phyloP scores from a whole-genome alignment of 1,140 invertebrate species.

The Danaus melanippus region DNA sequence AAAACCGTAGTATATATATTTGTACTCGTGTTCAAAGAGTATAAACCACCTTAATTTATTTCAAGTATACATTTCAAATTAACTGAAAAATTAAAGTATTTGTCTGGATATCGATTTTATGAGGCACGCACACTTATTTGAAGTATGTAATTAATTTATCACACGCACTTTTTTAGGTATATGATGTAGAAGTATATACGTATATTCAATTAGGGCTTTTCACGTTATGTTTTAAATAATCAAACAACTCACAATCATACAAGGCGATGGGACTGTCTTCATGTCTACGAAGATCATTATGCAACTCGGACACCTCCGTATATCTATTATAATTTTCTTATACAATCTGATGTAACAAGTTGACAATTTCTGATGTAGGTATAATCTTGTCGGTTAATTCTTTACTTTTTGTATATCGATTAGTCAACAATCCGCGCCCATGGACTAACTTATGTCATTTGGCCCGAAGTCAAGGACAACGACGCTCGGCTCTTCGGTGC shows the following conservation, averaged over 20 bases:
- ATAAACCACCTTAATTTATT: slow-evolving; percentile 7
- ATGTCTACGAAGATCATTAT: too few relatives aligned
- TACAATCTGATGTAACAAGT: too few relatives aligned
- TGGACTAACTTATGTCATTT: slow-evolving; percentile 70
- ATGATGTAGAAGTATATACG: too few relatives aligned
- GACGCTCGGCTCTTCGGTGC: slow-evolving; percentile 54
- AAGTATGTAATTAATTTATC: slow-evolving; percentile 4
- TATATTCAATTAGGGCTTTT: too few relatives aligned
- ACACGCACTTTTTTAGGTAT: slow-evolving; percentile 2
- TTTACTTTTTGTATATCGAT: slow-evolving; percentile 61
- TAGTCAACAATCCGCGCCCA: slow-evolving; percentile 64
- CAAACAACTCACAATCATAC: too few relatives aligned
- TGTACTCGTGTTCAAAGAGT: slow-evolving; percentile 9
- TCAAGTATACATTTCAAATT: slow-evolving; percentile 15
- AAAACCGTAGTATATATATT: too few relatives aligned
- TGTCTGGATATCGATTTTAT: slow-evolving; percentile 14
- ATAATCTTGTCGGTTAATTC: slow-evolving; percentile 31
- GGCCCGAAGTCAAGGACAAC: slow-evolving; percentile 66
- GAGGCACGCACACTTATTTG: slow-evolving; percentile 13
- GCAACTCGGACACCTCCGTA: too few relatives aligned
- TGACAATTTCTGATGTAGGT: too few relatives aligned
- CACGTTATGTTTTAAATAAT: too few relatives aligned
- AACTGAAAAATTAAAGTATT: slow-evolving; percentile 18
- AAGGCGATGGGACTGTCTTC: too few relatives aligned
- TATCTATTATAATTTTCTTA: too few relatives aligned